Conservation (phyloP, 2,797 vertebrate genomes). For the Urophycis tenuis region DNA sequence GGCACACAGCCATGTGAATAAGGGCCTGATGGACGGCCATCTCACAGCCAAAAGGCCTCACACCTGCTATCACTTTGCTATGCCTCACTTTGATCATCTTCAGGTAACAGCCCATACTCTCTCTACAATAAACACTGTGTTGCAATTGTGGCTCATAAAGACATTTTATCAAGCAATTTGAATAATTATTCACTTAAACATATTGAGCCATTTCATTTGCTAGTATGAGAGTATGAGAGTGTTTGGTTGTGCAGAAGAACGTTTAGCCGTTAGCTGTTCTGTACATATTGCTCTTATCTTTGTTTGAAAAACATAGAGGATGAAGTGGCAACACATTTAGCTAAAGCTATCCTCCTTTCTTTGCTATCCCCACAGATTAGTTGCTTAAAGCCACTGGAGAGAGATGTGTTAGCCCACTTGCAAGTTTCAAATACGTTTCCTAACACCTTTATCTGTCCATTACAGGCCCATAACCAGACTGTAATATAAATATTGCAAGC, state of each 20-base stretch:
- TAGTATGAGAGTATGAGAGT: background rate
- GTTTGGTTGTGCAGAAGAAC: background rate
- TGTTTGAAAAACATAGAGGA: background rate
- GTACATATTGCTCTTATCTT: background rate
- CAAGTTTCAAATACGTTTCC: background rate
- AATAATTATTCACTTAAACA: background rate
- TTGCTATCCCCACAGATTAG: background rate
- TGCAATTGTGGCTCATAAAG: too few relatives aligned
- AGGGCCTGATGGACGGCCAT: too few relatives aligned
- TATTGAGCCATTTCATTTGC: background rate
- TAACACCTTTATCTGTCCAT: background rate
- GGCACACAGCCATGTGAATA: too few relatives aligned
- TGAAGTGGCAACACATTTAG: background rate
- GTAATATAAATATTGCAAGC: background rate
- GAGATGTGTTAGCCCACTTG: background rate
- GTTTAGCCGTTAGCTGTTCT: background rate
- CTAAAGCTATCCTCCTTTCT: background rate
- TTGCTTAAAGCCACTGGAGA: background rate
- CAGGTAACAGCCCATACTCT: too few relatives aligned
- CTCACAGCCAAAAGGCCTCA: too few relatives aligned
- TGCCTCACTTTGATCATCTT: too few relatives aligned
- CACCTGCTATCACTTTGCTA: too few relatives aligned
- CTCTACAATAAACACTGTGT: background rate
- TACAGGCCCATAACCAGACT: conserved; percentile 1
- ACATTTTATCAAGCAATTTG: background rate